phyloP scores from a whole-genome alignment of 2,888 invertebrate genomes.

The Cataglyphis rosenhaueri region DNA sequence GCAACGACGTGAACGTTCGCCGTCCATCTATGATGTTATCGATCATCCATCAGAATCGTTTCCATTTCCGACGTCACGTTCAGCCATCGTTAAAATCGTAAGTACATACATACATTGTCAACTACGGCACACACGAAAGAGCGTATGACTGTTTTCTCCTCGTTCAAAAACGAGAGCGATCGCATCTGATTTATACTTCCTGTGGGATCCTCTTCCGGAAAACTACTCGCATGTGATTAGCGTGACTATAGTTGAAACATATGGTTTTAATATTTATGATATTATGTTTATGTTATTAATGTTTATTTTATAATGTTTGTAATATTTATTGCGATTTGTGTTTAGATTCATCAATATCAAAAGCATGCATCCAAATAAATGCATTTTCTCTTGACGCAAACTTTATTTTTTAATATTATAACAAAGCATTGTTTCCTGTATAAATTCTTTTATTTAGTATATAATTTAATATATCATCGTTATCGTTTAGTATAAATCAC shows the following conservation, averaged over 20 bases:
- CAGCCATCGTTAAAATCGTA: conserved; percentile 66
- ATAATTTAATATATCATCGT: too few relatives aligned
- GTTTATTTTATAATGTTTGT: too few relatives aligned
- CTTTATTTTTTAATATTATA: conserved; percentile 10
- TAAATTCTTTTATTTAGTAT: neutral
- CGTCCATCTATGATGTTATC: conserved; percentile 50
- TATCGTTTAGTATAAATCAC: neutral
- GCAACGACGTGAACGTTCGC: conserved; percentile 58
- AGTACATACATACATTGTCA: conserved; percentile 72
- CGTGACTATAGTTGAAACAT: conserved; percentile 10
- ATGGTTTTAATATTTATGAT: neutral
- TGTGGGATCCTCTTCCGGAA: conserved; percentile 8
- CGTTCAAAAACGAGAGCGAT: conserved; percentile 42
- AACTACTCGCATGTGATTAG: conserved; percentile 26
- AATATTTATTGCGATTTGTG: neutral
- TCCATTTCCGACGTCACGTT: conserved; percentile 46
- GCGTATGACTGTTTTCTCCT: conserved; percentile 45
- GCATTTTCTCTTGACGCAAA: neutral
- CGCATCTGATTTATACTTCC: conserved; percentile 12
- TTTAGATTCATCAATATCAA: neutral
- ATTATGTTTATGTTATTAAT: too few relatives aligned
- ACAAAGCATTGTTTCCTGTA: neutral
- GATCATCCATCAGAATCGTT: conserved; percentile 50
- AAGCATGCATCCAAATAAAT: neutral
- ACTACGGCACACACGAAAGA: conserved; percentile 62